Percentiles rank a stretch among this genome's conserved stretches.
These are phyloP conservation scores for Austrofundulus limnaeus DNA, from an alignment of 2,113 vertebrate genomes.

Conservation along the genomic window DNA sequence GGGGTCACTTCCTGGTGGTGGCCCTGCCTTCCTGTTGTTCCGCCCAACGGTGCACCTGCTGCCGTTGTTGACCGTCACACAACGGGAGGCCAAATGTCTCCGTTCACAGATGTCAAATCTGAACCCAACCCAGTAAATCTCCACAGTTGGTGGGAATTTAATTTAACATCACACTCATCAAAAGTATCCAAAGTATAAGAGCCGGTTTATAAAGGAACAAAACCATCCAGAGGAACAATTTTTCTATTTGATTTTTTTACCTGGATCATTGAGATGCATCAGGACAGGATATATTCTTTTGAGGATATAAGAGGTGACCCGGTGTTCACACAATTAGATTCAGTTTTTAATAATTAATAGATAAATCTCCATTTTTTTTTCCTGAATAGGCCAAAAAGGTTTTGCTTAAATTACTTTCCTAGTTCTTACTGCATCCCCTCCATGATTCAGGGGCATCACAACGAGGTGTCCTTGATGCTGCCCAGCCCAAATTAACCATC, in stretches of 20 bases:
- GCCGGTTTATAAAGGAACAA: too few relatives aligned
- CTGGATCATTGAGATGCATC: too few relatives aligned
- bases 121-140: slow-evolving; percentile 2
- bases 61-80: slow-evolving; percentile 62
- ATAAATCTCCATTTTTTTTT: background rate
- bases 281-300: too few relatives aligned
- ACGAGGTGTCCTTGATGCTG: slow-evolving; percentile 67
- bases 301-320: background rate
- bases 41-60: slow-evolving; percentile 65
- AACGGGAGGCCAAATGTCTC: slow-evolving; percentile 45
- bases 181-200: too few relatives aligned
- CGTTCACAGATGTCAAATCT: slow-evolving; percentile 23
- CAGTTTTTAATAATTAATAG: fast-evolving
- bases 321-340: background rate
- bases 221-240: too few relatives aligned
- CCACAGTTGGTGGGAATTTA: background rate
- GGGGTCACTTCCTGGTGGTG: slow-evolving; percentile 65
- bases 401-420: slow-evolving; percentile 27
- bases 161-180: background rate
- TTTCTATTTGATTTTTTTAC: too few relatives aligned
- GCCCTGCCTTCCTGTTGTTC: slow-evolving; percentile 42
- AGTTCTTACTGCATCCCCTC: slow-evolving; percentile 25
- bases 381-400: slow-evolving; percentile 37
- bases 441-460: slow-evolving; percentile 54
- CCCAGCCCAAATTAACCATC: slow-evolving; percentile 61